These are phyloP conservation scores for Beris chalybata DNA, from an alignment of 2,888 invertebrate species.

Conservation along the genomic window DNA sequence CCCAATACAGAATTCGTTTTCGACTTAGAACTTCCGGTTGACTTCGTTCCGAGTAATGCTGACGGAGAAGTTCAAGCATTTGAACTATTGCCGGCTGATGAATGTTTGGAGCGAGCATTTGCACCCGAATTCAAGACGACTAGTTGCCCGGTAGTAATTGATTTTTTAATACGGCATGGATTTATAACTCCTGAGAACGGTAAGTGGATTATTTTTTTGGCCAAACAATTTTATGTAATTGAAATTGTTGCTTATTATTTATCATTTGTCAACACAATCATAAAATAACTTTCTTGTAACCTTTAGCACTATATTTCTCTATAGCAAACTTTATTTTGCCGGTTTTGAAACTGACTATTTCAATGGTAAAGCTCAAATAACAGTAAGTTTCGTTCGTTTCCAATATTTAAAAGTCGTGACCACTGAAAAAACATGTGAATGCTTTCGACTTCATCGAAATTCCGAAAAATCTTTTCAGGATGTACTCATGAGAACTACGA, in stretches of 20 bases:
- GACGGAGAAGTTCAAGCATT: slow-evolving; percentile 95
- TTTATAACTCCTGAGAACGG: slow-evolving; percentile 87
- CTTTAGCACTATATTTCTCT: too few relatives aligned
- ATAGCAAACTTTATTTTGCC: too few relatives aligned
- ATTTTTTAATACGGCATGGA: slow-evolving; percentile 91
- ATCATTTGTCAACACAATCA: neutral
- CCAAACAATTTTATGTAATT: neutral
- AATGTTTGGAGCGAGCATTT: slow-evolving; percentile 79
- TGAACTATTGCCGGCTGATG: slow-evolving; percentile 79
- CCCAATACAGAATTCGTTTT: slow-evolving; percentile 94
- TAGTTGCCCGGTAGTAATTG: slow-evolving; percentile 86
- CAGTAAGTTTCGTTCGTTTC: too few relatives aligned
- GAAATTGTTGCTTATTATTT: neutral
- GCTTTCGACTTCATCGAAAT: too few relatives aligned
- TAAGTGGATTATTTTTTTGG: slow-evolving; percentile 52
- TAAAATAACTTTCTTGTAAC: neutral
- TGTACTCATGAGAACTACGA: too few relatives aligned
- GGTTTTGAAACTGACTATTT: too few relatives aligned
- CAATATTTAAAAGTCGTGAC: too few relatives aligned
- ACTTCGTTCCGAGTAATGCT: slow-evolving; percentile 88
- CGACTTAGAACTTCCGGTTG: slow-evolving; percentile 86
- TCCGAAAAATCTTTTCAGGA: too few relatives aligned
- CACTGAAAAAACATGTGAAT: too few relatives aligned
- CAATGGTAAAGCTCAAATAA: too few relatives aligned
- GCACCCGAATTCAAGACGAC: slow-evolving; percentile 90